These are phyloP conservation scores for Nicator chloris DNA, from an alignment of 2,113 vertebrate genomes.

Conservation along the genomic window DNA sequence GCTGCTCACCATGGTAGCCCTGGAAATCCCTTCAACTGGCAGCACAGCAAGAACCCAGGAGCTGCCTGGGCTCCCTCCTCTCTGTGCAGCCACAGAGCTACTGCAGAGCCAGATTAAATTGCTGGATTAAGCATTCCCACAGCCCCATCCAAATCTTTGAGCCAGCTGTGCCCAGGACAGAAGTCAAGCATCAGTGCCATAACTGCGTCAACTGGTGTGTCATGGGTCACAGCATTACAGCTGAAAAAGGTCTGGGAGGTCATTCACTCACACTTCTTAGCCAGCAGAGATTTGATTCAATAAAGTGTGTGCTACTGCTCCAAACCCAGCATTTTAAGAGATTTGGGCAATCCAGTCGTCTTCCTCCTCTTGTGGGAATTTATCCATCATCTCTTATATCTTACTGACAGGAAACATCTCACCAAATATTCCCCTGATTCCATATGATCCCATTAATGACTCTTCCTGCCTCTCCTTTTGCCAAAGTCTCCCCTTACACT, in stretches of 20 bases:
- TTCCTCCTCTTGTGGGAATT: background rate
- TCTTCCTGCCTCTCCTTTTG: background rate
- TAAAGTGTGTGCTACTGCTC: background rate
- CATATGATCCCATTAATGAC: background rate
- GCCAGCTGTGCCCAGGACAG: slow-evolving; percentile 30
- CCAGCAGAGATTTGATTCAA: background rate
- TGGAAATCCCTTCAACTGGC: background rate
- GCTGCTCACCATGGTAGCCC: background rate
- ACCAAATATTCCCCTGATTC: background rate
- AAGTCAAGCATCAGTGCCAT: background rate
- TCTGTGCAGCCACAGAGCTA: background rate
- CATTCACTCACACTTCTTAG: background rate
- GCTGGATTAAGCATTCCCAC: slow-evolving; percentile 29
- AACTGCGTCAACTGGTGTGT: background rate
- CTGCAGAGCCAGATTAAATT: background rate
- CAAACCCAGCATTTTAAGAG: background rate
- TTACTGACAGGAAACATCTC: background rate
- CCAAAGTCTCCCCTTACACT: background rate
- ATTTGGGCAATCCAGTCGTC: background rate
- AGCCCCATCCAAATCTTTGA: background rate
- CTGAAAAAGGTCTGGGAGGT: background rate
- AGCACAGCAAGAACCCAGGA: background rate
- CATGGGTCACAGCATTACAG: background rate
- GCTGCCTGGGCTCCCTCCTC: slow-evolving; percentile 1
- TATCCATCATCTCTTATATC: background rate